A percentile compares a stretch with the other conserved stretches of the same genome.
phyloP scores from a whole-genome alignment of 2,113 vertebrate genomes.

The Fregetta grallaria region DNA sequence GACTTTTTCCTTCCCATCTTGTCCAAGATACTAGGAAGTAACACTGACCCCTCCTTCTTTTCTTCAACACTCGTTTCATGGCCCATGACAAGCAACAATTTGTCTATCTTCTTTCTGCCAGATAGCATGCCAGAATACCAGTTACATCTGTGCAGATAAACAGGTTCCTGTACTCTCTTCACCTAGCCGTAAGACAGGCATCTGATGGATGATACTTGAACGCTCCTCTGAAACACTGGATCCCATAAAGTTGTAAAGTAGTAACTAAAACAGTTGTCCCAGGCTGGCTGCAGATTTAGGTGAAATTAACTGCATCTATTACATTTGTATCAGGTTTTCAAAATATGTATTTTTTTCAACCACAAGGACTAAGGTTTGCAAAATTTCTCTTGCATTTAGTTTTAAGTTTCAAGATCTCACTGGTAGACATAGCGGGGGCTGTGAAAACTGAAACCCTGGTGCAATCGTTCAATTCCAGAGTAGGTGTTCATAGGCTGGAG shows the following conservation, averaged over 20 bases:
- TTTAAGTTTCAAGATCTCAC: neutral
- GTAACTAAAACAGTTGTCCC: neutral
- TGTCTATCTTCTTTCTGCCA: neutral
- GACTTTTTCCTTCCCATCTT: neutral
- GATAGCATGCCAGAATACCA: neutral
- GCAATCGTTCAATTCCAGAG: neutral
- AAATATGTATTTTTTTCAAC: neutral
- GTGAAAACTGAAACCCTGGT: neutral
- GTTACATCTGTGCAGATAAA: neutral
- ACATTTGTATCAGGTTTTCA: neutral
- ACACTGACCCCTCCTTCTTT: neutral
- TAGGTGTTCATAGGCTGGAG: neutral
- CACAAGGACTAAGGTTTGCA: neutral
- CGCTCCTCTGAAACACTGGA: neutral
- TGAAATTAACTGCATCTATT: neutral
- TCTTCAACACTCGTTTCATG: neutral
- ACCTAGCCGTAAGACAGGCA: neutral
- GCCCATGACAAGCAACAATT: neutral
- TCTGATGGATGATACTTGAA: neutral
- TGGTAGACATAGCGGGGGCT: fast-evolving
- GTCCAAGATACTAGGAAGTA: neutral
- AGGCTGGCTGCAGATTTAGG: neutral
- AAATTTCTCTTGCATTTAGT: neutral
- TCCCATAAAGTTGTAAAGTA: neutral
- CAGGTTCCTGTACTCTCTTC: neutral